phyloP scores from a whole-genome alignment of 1,140 invertebrate species.

The Xylocopa sonorina region DNA sequence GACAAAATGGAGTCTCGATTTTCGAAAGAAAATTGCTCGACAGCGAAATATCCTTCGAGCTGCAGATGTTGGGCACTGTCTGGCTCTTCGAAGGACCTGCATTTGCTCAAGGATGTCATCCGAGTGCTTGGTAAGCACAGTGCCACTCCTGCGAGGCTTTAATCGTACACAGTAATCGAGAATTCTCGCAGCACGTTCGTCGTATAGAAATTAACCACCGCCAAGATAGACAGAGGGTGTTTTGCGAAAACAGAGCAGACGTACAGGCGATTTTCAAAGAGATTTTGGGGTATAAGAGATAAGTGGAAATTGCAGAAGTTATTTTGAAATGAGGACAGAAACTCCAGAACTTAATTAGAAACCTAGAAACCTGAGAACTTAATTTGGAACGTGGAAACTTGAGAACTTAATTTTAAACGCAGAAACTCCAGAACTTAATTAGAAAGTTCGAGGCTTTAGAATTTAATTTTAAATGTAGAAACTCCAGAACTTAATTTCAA shows the following conservation, averaged over 20 bases:
- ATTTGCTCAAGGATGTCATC: conserved; percentile 67
- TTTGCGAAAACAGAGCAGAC: conserved; percentile 39
- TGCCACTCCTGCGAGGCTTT: conserved; percentile 34
- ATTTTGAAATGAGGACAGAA: no score
- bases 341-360: no score
- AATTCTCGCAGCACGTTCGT: conserved; percentile 49
- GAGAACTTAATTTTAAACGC: no score
- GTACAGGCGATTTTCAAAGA: neutral
- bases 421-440: no score
- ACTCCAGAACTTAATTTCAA: no score
- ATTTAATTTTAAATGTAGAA: no score
- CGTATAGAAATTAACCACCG: conserved; percentile 50
- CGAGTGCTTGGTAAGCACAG: conserved; percentile 68
- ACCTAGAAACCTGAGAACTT: no score
- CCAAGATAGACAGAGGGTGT: conserved; percentile 40
- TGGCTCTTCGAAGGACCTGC: conserved; percentile 54
- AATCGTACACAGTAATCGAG: conserved; percentile 43
- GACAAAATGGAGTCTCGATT: conserved; percentile 49
- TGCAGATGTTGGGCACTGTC: conserved; percentile 45
- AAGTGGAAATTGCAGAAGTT: no score
- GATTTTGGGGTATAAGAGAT: neutral
- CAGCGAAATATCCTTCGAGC: neutral
- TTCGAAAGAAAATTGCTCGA: conserved; percentile 45
- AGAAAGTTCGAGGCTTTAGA: no score
- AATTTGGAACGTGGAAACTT: no score